A percentile compares a stretch with the other conserved stretches of the same genome.
These are phyloP conservation scores for Microtus ochrogaster DNA, from an alignment of 2,113 vertebrate genomes.

Conservation along the genomic window DNA sequence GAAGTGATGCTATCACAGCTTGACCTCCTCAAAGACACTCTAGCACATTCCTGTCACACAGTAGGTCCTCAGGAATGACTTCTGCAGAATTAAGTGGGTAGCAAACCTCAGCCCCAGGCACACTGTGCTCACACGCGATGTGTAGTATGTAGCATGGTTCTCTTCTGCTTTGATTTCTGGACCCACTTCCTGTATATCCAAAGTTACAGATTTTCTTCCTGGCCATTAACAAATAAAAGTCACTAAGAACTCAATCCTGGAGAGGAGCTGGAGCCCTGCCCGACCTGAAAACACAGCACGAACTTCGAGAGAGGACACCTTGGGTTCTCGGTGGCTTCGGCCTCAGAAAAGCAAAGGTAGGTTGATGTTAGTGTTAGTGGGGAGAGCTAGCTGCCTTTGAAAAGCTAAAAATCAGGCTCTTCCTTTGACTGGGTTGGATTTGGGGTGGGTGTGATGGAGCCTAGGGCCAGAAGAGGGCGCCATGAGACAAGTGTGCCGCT, in stretches of 20 bases:
- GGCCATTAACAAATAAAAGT: neutral
- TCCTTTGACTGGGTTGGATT: neutral
- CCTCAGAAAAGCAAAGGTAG: slow-evolving; percentile 1
- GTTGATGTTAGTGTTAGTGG: neutral
- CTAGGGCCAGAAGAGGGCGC: slow-evolving; percentile 77
- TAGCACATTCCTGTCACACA: neutral
- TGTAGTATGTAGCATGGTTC: neutral
- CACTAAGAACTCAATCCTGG: slow-evolving; percentile 41
- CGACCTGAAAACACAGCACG: slow-evolving; percentile 16
- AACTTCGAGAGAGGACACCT: neutral
- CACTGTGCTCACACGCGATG: neutral
- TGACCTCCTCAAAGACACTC: neutral
- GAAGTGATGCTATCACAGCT: neutral
- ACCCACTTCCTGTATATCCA: neutral
- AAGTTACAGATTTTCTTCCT: neutral
- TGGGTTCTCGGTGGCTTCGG: neutral
- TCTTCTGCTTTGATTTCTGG: neutral
- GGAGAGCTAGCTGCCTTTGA: neutral
- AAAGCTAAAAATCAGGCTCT: neutral
- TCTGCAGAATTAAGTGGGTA: neutral
- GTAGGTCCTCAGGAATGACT: neutral
- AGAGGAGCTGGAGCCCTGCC: neutral
- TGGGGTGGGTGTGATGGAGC: neutral
- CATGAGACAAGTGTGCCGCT: slow-evolving; percentile 5
- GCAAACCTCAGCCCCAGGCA: neutral